phyloP scores from a whole-genome alignment of 2,797 vertebrate genomes.

The Phyllotis vaccarum region DNA sequence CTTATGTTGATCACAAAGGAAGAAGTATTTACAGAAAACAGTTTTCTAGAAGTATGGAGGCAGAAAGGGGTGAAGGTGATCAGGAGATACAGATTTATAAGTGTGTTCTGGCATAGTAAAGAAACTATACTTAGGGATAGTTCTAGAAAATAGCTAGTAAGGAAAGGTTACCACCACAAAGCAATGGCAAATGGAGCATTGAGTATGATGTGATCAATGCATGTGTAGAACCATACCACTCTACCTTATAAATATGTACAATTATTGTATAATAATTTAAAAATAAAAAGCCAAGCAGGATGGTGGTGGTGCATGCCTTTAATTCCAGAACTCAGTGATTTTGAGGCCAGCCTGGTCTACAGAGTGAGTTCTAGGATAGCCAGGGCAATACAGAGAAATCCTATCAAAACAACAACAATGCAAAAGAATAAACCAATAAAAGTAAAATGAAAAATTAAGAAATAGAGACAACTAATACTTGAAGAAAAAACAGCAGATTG shows the following conservation, averaged over 20 bases:
- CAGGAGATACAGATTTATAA: background rate
- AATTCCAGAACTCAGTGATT: background rate
- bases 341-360: background rate
- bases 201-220: background rate
- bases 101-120: background rate
- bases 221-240: background rate
- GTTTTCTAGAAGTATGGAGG: background rate
- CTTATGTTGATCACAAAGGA: background rate
- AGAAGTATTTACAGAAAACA: background rate
- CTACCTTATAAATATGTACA: background rate
- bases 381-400: background rate
- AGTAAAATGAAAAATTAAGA: background rate
- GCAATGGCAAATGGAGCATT: background rate
- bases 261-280: background rate
- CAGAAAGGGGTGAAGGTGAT: background rate
- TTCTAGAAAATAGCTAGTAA: background rate
- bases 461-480: slow-evolving; percentile 49
- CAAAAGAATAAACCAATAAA: background rate
- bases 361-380: background rate
- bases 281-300: background rate
- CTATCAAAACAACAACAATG: background rate
- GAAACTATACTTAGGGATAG: background rate
- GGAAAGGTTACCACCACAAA: background rate
- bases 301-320: background rate
- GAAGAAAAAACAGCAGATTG: slow-evolving; percentile 69